Base-by-base conservation (phyloP, 2,113 vertebrate species). In the Prionailurus bengalensis region DNA sequence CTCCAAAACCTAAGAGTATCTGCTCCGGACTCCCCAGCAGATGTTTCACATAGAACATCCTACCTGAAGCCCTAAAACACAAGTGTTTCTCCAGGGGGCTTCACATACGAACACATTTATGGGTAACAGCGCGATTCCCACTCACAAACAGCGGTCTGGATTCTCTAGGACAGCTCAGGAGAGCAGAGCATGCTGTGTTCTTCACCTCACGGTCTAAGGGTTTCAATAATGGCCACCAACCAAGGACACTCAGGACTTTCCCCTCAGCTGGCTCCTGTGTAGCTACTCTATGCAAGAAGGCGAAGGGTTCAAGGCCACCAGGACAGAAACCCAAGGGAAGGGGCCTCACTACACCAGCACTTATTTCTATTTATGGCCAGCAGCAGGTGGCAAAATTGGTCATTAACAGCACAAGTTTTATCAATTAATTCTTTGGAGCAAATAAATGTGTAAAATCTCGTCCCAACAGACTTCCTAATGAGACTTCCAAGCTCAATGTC, bases 381-480 rank as follows among this genome's bases (percentile, higher is more conserved):
- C 39, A 91, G 65, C 70, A 63, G 55, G 55, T 53, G 58, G 89
- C 68, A 84, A 93, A 80, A 58, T 25, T 74, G 76, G 39, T 80
- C 78, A 68, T 42, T 39, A 73, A 36, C n/a, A 91, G 53, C 45
- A 71, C 25, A 66, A 55, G 31, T 39, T 61, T 96, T 84, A 84
- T 80, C 66, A 82, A 94, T 80, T 39, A 78, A 92, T 85, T 83
- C 33, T 81, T 91, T 85, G 51, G 68, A 39, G 65, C 71, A 98
- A 96, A 87, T 80, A 84, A 13, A 39, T 29, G 53, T 45, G 14
- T 48, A 84, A 4, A 25, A 70, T 53, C 92, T 89, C 78, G 58
- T 66, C 80, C 36, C n/a, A 31, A 87, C 45, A 29, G 68, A 80
- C 42, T 78, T 84, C 51, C 70, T 61, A 91, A 94, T 70, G 63